A percentile compares a stretch with the other conserved stretches of the same genome.
These are phyloP conservation scores for Ichneumoninae sp. DNA, from an alignment of 2,888 invertebrate species.

Conservation along the genomic window DNA sequence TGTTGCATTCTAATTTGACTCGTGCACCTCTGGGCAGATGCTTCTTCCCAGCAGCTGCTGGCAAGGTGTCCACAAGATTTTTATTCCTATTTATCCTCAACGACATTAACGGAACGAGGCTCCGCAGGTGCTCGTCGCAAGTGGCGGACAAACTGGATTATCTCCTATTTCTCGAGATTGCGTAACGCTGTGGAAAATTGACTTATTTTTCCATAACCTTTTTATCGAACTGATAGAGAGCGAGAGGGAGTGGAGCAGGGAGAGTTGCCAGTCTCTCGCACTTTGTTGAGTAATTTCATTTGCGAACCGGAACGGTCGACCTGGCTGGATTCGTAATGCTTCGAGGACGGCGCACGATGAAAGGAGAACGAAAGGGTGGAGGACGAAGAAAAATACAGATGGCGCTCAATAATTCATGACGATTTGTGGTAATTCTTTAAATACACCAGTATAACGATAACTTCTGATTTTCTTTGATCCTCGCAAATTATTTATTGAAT, in stretches of 20 bases:
- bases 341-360: conserved; percentile 25
- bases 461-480: neutral
- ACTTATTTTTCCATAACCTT: conserved; percentile 69
- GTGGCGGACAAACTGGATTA: conserved; percentile 71
- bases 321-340: conserved; percentile 33
- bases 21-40: neutral
- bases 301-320: conserved; percentile 41
- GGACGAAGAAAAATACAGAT: neutral
- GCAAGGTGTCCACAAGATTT: conserved; percentile 33
- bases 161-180: conserved; percentile 71
- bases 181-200: conserved; percentile 73
- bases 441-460: neutral
- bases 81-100: conserved; percentile 51
- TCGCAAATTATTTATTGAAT: neutral
- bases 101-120: conserved; percentile 51
- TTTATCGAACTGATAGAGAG: conserved; percentile 57
- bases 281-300: conserved; percentile 74
- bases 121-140: conserved; percentile 64
- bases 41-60: neutral
- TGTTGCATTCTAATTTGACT: conserved; percentile 38
- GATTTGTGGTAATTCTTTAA: conserved; percentile 1
- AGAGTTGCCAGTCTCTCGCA: conserved; percentile 38
- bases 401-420: conserved; percentile 8
- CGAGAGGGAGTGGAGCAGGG: neutral
- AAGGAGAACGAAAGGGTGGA: conserved; percentile 9